These are phyloP conservation scores for Drosophila rellima DNA, from an alignment of 2,888 invertebrate species.

Conservation along the genomic window DNA sequence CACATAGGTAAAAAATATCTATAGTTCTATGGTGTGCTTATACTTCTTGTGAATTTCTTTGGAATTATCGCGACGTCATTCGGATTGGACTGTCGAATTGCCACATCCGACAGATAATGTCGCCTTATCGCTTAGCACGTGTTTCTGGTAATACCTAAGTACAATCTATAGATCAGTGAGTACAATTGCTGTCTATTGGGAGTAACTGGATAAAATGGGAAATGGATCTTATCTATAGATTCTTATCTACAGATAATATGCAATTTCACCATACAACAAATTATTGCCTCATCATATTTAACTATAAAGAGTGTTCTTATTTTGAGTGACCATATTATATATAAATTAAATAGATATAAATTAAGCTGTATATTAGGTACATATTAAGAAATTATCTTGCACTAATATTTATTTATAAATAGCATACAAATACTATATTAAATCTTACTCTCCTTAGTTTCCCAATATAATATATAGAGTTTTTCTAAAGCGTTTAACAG, in stretches of 20 bases:
- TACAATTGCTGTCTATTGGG: not conserved
- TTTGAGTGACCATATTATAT: constrained; percentile 1
- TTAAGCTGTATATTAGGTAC: too few species aligned
- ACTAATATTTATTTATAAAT: not conserved
- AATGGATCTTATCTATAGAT: constrained; percentile 4
- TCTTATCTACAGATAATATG: constrained; percentile 11
- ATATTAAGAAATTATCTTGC: too few species aligned
- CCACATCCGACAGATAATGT: constrained; percentile 15
- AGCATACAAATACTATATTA: too few species aligned
- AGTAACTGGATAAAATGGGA: not conserved
- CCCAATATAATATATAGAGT: not conserved
- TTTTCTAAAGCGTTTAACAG: not conserved
- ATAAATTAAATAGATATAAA: too few species aligned
- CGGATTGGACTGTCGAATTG: not conserved
- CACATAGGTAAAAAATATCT: constrained; percentile 10
- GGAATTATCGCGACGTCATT: constrained; percentile 24
- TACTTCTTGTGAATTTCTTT: constrained; percentile 24
- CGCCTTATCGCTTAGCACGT: constrained; percentile 19
- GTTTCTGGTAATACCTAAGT: constrained; percentile 6
- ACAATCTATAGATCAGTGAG: constrained; percentile 7
- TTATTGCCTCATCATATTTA: constrained; percentile 5
- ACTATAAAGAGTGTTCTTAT: not conserved
- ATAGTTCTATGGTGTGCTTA: not conserved
- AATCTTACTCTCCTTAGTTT: not conserved
- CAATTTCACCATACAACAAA: constrained; percentile 18